phyloP scores from a whole-genome alignment of 2,797 vertebrate species.

The Cyprinodon diabolis region DNA sequence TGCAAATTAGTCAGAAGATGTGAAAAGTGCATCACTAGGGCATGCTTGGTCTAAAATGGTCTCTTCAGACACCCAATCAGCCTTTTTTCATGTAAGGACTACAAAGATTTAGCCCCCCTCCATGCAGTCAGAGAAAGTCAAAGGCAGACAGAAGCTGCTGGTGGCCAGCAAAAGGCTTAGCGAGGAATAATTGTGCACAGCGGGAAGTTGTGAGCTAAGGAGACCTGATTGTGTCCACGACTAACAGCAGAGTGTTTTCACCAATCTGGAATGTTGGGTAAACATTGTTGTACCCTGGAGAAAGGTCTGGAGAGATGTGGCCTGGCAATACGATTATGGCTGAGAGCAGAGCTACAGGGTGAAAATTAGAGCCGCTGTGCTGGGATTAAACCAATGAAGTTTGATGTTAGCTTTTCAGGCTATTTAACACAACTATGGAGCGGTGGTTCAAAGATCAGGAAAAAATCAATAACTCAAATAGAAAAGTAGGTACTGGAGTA shows the following conservation, averaged over 20 bases:
- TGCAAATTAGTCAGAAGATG: background rate
- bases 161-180: constrained; percentile 35
- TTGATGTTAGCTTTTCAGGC: constrained; percentile 5
- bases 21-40: background rate
- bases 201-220: constrained; percentile 31
- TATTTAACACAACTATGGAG: constrained; percentile 1
- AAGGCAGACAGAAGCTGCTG: constrained; percentile 27
- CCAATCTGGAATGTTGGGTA: constrained; percentile 7
- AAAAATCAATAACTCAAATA: background rate
- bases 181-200: constrained; percentile 38
- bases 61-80: constrained; percentile 1
- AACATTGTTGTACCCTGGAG: constrained; percentile 26
- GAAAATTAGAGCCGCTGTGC: constrained; percentile 18
- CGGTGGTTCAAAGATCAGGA: background rate
- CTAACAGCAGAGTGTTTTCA: constrained; percentile 5
- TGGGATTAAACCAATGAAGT: constrained; percentile 23
- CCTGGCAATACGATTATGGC: constrained; percentile 21
- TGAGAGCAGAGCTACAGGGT: constrained; percentile 23
- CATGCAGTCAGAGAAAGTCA: constrained; percentile 17
- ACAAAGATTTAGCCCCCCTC: background rate
- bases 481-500: background rate
- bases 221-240: constrained; percentile 36
- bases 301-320: constrained; percentile 9
- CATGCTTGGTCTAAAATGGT: constrained; percentile 1
- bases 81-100: constrained; percentile 20